Conservation (phyloP, 2,113 vertebrate genomes). For the Stercorarius parasiticus region DNA sequence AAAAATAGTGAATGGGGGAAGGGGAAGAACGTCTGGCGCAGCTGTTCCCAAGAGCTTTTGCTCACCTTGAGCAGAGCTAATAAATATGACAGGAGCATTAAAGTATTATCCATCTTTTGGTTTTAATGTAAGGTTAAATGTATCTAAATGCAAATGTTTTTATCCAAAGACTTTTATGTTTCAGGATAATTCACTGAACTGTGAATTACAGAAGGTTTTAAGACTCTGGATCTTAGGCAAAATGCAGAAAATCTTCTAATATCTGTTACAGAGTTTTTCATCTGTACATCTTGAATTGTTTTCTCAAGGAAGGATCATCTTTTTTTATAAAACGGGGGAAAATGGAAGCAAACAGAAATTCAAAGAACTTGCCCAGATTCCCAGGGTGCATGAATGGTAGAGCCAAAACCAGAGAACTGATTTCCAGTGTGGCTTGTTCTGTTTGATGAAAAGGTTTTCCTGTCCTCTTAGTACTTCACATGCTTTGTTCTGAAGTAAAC, state of each 20-base stretch:
- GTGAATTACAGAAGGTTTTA: conserved; percentile 25
- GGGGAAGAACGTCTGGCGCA: not conserved
- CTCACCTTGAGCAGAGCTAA: conserved; percentile 53
- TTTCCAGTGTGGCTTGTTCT: not conserved
- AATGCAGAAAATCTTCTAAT: conserved; percentile 9
- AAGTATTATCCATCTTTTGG: conserved; percentile 52
- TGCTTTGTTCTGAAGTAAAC: not conserved
- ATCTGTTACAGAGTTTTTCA: not conserved
- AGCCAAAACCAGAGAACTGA: not conserved
- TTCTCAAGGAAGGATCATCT: not conserved
- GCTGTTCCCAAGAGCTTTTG: conserved; percentile 26
- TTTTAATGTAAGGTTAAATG: conserved; percentile 60
- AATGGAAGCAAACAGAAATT: not conserved
- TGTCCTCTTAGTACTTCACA: not conserved
- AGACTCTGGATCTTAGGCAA: not conserved
- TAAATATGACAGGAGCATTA: conserved; percentile 46
- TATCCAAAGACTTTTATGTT: conserved; percentile 37
- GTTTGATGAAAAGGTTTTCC: not conserved
- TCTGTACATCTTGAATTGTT: not conserved
- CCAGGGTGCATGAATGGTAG: not conserved
- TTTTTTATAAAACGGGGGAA: not conserved
- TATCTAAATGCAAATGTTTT: conserved; percentile 62
- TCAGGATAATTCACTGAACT: conserved; percentile 37
- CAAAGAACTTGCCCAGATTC: not conserved
- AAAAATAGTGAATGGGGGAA: not conserved